Percentiles rank a stretch among this genome's conserved stretches.
phyloP scores from a whole-genome alignment of 2,113 vertebrate genomes.

The Dolichallabes microphthalmus region DNA sequence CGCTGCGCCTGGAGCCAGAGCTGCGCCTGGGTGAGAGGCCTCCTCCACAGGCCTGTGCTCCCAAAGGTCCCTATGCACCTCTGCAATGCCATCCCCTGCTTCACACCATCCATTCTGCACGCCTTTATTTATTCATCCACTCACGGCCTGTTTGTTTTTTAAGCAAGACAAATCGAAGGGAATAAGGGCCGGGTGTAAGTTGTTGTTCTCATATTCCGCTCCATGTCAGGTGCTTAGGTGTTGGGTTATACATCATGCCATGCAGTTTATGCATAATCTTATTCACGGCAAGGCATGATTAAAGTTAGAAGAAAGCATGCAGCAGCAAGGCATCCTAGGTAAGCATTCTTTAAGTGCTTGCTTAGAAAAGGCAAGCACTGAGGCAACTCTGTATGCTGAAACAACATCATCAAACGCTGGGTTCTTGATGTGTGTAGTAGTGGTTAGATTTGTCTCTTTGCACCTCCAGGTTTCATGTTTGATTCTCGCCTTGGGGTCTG shows the following conservation, averaged over 20 bases:
- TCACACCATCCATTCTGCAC: conserved; percentile 62
- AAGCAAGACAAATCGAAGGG: conserved; percentile 77
- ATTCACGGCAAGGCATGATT: conserved; percentile 46
- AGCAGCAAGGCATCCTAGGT: neutral
- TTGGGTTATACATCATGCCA: conserved; percentile 69
- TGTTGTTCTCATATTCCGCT: conserved; percentile 67
- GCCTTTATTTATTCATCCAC: conserved; percentile 69
- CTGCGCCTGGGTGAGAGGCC: conserved; percentile 72
- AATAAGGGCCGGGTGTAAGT: conserved; percentile 71
- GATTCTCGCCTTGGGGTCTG: no score
- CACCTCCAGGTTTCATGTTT: no score
- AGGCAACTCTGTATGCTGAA: neutral
- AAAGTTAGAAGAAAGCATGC: conserved; percentile 32
- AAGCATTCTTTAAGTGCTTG: neutral
- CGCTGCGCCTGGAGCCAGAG: conserved; percentile 77
- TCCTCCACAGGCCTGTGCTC: conserved; percentile 57
- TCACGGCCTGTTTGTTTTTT: conserved; percentile 75
- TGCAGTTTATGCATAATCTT: conserved; percentile 52
- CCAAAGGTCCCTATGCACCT: conserved; percentile 50
- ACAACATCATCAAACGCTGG: neutral
- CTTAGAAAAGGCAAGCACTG: neutral
- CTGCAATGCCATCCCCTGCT: conserved; percentile 29
- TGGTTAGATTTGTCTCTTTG: no score
- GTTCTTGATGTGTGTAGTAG: neutral
- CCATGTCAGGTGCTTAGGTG: conserved; percentile 66